Base-by-base conservation (phyloP, 2,888 invertebrate species). In the Brachyptera putata region DNA sequence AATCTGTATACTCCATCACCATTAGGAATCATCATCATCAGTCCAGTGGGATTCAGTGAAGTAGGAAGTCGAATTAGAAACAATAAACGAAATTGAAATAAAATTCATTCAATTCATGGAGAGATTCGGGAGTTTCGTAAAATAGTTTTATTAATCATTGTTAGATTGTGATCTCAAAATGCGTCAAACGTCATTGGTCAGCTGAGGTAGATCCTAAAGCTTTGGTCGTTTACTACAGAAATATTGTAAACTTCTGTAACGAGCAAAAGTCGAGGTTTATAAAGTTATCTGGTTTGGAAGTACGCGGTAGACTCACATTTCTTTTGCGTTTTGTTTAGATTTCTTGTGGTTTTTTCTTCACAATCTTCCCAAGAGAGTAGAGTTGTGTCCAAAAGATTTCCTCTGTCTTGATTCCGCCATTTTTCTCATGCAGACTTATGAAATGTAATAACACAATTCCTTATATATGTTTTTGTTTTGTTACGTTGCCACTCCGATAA, bases 361-460 rank as follows among this genome's bases (percentile, higher is more conserved):
- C 3, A 3, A 43, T 43, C 43, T 53, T 21, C 53, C 49, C 55
- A 24, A 21, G 55, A 50, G 59, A 39, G 48, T 1, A 14, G 55
- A 53, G 55, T 55, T 59, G 22, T 36, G 41, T 30, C 43, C 37
- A 59, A 55, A 37, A 56, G 56, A 60, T 48, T 60, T 56, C 14
- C 56, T 46, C 21, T 48, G 53, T 56, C 34, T 5, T 60, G 60
- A 60, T 60, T 60, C 60, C 16, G 56, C 46, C 48, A 60, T 48
- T 56, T 22, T 21, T 58, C 37, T 56, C 56, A 56, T 56, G 36
- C 30, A 11, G 7, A 7, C 30, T 30, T 5, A 5, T 7, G 30
- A 56, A 53, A 48, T 59, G 56, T 60, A 46, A 36, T 46, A 37
- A 60, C 48, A 60, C 60, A n/a, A n/a, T n/a, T n/a, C n/a, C n/a